Evolutionary conservation across 1,140 invertebrate species (phyloP), one percentile per base, ranked within the genome.

Genomic region (Anastrepha ludens): DNA sequence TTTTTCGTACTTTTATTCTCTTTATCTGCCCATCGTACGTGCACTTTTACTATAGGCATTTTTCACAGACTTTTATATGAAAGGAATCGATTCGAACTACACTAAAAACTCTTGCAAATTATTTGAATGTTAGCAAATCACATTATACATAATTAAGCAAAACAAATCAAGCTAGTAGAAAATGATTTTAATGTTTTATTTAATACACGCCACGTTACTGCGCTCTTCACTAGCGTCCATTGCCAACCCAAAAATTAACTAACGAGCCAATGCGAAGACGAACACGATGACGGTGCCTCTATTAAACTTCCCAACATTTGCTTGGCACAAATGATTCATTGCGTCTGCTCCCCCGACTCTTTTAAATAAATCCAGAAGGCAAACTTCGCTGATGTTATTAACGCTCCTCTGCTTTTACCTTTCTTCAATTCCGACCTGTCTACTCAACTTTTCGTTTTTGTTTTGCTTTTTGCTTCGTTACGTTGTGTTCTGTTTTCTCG

Each of bases 371-470:
- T 74, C 17, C 67, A 39, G 67, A 47, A 74, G 15, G 15, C 67
- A 44, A 74, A 74, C 67, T 74, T 74, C 41, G 41, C 13, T 47
- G 67, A 47, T 74, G 41, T 47, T 74, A 74, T 74, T n/a, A 74
- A 74, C 67, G 67, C 41, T 15, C 15, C 41, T 47, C 13, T 17
- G 39, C 41, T 74, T 44, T 47, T 13, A 74, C 39, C 41, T 17
- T 17, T 47, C 50, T 74, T 74, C 15, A 17, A 44, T 74, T 44
- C 44, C 9, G 11, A 74, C 41, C 17, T 74, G 11, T 74, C 67
- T 74, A 74, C 41, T 74, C 67, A 74, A 74, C 67, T 74, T 70
- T 74, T 74, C 67, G 67, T 74, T 74, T 74, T 74, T 74, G 67
- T 74, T 74, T 74, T 74, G 67, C 39, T 74, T 74, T 74, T 74